Percentiles rank a stretch among this genome's conserved stretches.
phyloP scores from a whole-genome alignment of 2,113 vertebrate species.

The Himantopus leucocephalus region DNA sequence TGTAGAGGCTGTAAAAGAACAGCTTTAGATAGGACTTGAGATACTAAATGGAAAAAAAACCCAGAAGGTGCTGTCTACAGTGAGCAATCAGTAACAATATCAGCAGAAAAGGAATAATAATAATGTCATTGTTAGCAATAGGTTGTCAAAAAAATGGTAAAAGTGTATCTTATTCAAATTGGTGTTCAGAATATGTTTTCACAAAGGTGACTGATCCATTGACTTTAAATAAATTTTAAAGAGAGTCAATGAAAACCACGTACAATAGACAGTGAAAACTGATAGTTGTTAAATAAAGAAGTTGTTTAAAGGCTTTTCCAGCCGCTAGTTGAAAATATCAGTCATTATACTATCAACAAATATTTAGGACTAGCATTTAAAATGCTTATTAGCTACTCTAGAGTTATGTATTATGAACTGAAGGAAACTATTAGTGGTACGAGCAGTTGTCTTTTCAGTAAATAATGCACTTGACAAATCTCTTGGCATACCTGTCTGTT shows the following conservation, averaged over 20 bases:
- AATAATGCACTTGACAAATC: neutral
- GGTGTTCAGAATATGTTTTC: neutral
- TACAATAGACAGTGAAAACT: neutral
- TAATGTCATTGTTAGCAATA: neutral
- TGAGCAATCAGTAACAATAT: neutral
- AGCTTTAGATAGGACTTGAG: slow-evolving; percentile 1
- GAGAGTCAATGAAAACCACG: neutral
- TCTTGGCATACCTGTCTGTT: neutral
- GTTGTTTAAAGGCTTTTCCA: neutral
- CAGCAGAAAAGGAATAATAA: neutral
- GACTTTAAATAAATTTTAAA: neutral
- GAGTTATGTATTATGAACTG: neutral
- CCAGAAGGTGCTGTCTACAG: neutral
- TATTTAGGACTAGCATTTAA: slow-evolving; percentile 19
- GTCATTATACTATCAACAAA: neutral
- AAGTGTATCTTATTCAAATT: neutral
- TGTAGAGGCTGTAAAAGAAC: slow-evolving; percentile 32
- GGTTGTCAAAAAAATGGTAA: neutral
- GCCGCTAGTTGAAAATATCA: neutral
- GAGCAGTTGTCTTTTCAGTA: neutral
- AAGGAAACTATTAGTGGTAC: neutral
- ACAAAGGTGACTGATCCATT: neutral
- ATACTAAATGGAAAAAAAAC: neutral
- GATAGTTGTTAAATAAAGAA: neutral
- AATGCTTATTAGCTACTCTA: neutral